phyloP scores from a whole-genome alignment of 2,888 invertebrate species.

The Drosophila neutralis region DNA sequence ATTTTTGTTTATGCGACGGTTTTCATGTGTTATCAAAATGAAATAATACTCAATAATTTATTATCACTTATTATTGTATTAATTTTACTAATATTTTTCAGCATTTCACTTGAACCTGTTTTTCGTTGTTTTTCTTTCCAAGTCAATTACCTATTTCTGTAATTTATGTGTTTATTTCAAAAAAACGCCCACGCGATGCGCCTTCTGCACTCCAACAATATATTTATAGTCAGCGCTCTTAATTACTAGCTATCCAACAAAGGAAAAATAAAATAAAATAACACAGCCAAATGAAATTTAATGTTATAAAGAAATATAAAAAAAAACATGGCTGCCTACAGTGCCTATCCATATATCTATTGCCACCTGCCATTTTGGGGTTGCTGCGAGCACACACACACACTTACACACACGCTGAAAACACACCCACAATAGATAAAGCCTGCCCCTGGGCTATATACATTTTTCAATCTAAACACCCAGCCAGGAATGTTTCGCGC shows the following conservation, averaged over 20 bases:
- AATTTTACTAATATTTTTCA: constrained; percentile 8
- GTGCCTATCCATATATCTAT: constrained; percentile 65
- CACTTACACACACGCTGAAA: constrained; percentile 10
- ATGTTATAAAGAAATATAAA: constrained; percentile 18
- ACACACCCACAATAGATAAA: constrained; percentile 66
- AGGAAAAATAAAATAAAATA: constrained; percentile 20
- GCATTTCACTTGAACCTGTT: constrained; percentile 29
- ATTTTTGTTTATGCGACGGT: constrained; percentile 66
- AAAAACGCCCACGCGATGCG: constrained; percentile 57
- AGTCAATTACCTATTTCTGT: constrained; percentile 2
- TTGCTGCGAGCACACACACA: constrained; percentile 50
- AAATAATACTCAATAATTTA: constrained; percentile 21
- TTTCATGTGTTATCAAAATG: constrained; percentile 36
- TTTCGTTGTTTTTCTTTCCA: constrained; percentile 6
- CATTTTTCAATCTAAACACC: constrained; percentile 47
- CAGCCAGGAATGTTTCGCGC: not conserved
- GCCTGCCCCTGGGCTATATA: constrained; percentile 70
- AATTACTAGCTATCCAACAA: constrained; percentile 50
- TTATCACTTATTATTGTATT: constrained; percentile 10
- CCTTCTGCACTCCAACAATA: constrained; percentile 48
- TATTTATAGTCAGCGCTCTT: constrained; percentile 33
- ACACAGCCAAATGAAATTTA: constrained; percentile 47
- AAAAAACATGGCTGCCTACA: constrained; percentile 68
- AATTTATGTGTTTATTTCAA: constrained; percentile 13
- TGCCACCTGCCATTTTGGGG: constrained; percentile 77